These are phyloP conservation scores for Dolichopus griseipennis DNA, from an alignment of 2,888 invertebrate species.

Conservation along the genomic window DNA sequence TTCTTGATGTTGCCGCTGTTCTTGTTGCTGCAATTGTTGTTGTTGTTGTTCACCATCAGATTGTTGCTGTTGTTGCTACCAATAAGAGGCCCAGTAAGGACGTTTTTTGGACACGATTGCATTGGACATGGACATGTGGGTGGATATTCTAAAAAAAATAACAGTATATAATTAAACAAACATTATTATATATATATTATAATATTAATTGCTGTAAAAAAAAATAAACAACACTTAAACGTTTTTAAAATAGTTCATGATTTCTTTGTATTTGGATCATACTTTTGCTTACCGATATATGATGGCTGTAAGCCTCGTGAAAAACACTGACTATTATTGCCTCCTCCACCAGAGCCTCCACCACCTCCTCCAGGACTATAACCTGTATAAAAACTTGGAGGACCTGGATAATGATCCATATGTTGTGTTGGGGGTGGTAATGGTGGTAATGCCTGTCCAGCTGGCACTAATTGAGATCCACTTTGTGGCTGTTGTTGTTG, in stretches of 20 bases:
- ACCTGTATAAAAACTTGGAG: constrained; percentile 50
- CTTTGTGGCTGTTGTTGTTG: constrained; percentile 28
- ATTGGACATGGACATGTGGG: constrained; percentile 74
- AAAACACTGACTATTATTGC: constrained; percentile 44
- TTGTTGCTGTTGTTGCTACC: constrained; percentile 68
- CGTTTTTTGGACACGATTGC: constrained; percentile 96
- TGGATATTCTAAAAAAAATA: constrained; percentile 46
- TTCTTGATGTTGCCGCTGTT: constrained; percentile 26
- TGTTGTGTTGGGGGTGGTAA: constrained; percentile 40
- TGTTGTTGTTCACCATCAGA: constrained; percentile 24
- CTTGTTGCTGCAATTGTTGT: constrained; percentile 25
- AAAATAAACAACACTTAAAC: background rate
- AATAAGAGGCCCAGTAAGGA: constrained; percentile 96
- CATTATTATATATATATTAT: no score
- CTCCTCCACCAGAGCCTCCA: constrained; percentile 7
- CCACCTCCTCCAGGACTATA: constrained; percentile 44
- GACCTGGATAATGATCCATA: constrained; percentile 48
- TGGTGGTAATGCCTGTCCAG: constrained; percentile 37
- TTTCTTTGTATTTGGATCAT: constrained; percentile 31
- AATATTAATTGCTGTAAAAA: no score
- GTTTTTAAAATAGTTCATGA: background rate
- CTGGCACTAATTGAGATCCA: constrained; percentile 43
- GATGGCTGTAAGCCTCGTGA: constrained; percentile 47
- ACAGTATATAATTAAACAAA: background rate
- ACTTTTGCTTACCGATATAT: constrained; percentile 46